A percentile compares a stretch with the other conserved stretches of the same genome.
phyloP scores from a whole-genome alignment of 2,888 invertebrate genomes.

The Scotopteryx bipunctaria region DNA sequence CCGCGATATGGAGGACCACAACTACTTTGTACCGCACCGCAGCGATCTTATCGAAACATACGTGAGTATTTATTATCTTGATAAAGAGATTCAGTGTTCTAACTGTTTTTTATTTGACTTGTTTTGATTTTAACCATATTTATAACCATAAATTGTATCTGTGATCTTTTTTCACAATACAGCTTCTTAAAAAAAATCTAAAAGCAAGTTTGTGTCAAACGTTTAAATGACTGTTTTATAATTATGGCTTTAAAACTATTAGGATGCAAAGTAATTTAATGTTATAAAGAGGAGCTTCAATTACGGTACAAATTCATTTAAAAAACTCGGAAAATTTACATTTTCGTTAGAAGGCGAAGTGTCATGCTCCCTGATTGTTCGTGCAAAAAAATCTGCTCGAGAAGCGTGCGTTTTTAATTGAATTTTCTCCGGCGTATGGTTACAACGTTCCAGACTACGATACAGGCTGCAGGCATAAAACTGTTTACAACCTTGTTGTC shows the following conservation, averaged over 20 bases:
- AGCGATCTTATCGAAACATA: conserved; percentile 97
- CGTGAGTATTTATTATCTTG: conserved; percentile 84
- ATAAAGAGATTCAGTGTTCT: too few species aligned
- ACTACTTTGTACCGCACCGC: conserved; percentile 97
- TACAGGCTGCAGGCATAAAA: conserved; percentile 10
- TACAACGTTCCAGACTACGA: neutral
- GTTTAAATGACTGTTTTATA: too few species aligned
- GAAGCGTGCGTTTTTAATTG: conserved; percentile 32
- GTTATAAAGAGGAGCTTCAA: neutral
- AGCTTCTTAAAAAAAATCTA: too few species aligned
- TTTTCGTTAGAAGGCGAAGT: conserved; percentile 41
- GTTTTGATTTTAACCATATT: too few species aligned
- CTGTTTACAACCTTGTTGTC: conserved; percentile 40
- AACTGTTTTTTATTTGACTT: too few species aligned
- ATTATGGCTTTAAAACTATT: neutral
- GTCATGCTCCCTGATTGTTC: conserved; percentile 36
- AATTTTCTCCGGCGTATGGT: conserved; percentile 12
- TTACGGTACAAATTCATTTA: conserved; percentile 12
- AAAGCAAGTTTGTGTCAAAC: too few species aligned
- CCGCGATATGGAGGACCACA: conserved; percentile 97
- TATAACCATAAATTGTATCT: too few species aligned
- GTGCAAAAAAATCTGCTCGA: conserved; percentile 11
- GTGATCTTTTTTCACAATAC: too few species aligned
- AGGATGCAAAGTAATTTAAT: neutral
- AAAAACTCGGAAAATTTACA: conserved; percentile 43